Base-by-base conservation (phyloP, 2,113 vertebrate species). In the Petromus typicus region DNA sequence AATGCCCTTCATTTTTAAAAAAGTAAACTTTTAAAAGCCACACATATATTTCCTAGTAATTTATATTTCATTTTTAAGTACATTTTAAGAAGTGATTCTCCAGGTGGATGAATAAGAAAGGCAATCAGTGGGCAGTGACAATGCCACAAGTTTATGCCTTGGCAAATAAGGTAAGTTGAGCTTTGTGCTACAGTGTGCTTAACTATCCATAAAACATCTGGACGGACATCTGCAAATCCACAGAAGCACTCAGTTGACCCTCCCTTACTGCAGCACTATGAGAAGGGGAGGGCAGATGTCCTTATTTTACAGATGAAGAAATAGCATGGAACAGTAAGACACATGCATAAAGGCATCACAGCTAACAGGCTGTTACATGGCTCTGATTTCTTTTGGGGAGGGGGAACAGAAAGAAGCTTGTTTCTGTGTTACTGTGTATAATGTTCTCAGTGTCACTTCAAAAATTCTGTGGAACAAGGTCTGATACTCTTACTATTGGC, bases 161-260 rank as follows among this genome's bases (percentile, higher is more conserved):
- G 69, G 32, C 14, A 82, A 94, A 61, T 23, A 2, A 73, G n/a
- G 40, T 20, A 3, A 30, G 40, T 12, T 94, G 64, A 17, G 22
- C 40, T 93, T 95, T 79, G 81, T 85, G 30, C 63, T 12, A 79
- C 17, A 23, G 66, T 79, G 17, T 30, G 16, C 54, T 59, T 61
- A 48, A 67, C 32, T 40, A 94, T n/a, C n/a, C n/a, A n/a, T n/a
- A n/a, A n/a, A n/a, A 95, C 69, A 93, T 86, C 83, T 95, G 93
- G 79, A 86, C 71, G 57, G 57, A 84, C 81, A 89, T 75, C 75
- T 96, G 78, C 27, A 94, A 87, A 90, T 75, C 61, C 95, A 37
- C 18, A 93, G 32, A 92, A 91, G 79, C 22, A 79, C 9, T 91
- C 63, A 59, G 32, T 79, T 91, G 75, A 79, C 69, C 34, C 51